Percentiles rank a stretch among this genome's conserved stretches.
These are phyloP conservation scores for Alosa sapidissima DNA, from an alignment of 2,797 vertebrate species.

Conservation along the genomic window DNA sequence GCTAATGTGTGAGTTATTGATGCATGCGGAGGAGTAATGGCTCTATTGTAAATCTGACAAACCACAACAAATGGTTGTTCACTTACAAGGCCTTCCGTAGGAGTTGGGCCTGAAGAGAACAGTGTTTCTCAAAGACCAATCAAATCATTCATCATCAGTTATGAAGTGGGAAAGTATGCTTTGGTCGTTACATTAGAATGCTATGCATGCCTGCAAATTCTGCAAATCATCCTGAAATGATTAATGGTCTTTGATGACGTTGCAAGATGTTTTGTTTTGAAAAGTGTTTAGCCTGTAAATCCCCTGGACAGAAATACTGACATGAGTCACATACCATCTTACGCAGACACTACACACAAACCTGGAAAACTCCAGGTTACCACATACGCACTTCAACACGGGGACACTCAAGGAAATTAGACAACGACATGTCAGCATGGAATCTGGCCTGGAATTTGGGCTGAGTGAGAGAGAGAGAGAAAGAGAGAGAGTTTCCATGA, in stretches of 20 bases:
- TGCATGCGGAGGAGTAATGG: neutral
- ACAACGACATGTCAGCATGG: neutral
- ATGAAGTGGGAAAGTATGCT: neutral
- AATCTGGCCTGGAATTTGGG: neutral
- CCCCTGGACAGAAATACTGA: neutral
- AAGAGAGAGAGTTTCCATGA: neutral
- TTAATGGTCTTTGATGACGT: neutral
- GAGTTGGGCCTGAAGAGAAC: too few relatives aligned
- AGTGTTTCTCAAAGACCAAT: too few relatives aligned
- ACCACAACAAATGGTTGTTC: too few relatives aligned
- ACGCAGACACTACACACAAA: neutral
- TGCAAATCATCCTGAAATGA: neutral
- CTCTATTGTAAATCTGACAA: too few relatives aligned
- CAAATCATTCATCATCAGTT: too few relatives aligned
- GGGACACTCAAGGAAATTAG: neutral
- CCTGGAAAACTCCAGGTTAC: neutral
- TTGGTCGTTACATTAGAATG: neutral
- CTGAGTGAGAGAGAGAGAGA: neutral
- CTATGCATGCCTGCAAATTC: neutral
- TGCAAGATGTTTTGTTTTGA: neutral
- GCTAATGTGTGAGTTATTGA: neutral
- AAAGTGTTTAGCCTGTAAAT: neutral
- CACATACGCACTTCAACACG: neutral
- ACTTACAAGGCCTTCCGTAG: too few relatives aligned
- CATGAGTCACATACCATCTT: neutral